Evolutionary conservation across 1,140 invertebrate genomes (phyloP), one percentile per base, ranked within the genome.

Genomic region (Magallana angulata): DNA sequence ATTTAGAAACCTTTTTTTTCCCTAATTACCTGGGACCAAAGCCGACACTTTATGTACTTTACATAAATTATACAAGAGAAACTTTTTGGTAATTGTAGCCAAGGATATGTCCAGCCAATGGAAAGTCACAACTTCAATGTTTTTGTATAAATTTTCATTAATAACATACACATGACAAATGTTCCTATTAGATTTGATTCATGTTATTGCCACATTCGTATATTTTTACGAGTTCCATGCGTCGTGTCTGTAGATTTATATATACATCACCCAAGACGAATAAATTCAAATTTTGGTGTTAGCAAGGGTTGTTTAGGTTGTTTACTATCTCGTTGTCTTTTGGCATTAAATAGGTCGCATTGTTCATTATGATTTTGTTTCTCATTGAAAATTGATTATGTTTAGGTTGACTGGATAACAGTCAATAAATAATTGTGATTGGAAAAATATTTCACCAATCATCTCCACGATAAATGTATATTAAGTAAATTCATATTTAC

Each of bases 31-130:
- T 24, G 4, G 9, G 18, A 30, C 24, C 5, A 76, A 76, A 30
- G 68, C 36, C 68, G 36, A 4, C 24, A 24, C 18, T 36, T 12
- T 24, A 76, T 76, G 24, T 12, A 76, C 0, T 30, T 36, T 30
- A 76, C 68, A 76, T 36, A 30, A 76, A 76, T 76, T 30, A 30
- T 30, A 76, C 68, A 30, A 30, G 68, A 12, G 36, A 76, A 76
- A 36, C 68, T 36, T 36, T 76, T 18, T 76, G 14, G 18, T 76
- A 76, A 76, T 36, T 12, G 36, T 76, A 76, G 24, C 24, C 68
- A 12, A 9, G 2, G 12, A 12, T 76, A 0, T 76, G 12, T 30
- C 18, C 24, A 30, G 24, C 68, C 68, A 76, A 76, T 30, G 14
- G 68, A 3, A 30, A 30, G 11, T 7, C 8, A 12, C 1, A 12